A percentile compares a stretch with the other conserved stretches of the same genome.
Conservation (phyloP, 2,113 vertebrate species). For the Glaucidium brasilianum region DNA sequence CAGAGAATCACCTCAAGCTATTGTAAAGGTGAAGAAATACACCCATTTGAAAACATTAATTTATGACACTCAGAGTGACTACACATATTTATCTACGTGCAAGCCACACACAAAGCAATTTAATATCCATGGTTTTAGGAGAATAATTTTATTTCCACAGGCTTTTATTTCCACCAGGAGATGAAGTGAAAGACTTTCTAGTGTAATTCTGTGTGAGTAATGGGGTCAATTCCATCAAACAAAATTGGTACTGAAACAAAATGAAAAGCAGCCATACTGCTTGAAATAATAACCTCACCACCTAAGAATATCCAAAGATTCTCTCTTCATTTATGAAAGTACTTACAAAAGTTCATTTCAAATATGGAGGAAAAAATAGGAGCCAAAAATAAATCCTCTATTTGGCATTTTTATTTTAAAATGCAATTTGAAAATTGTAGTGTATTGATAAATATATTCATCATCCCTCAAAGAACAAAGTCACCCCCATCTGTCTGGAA, state of each 20-base stretch:
- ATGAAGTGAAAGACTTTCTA: background rate
- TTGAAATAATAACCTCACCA: background rate
- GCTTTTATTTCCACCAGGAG: background rate
- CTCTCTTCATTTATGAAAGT: background rate
- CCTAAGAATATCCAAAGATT: background rate
- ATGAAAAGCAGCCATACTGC: background rate
- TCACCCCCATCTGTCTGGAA: background rate
- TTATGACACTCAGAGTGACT: background rate
- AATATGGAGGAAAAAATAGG: background rate
- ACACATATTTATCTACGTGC: background rate
- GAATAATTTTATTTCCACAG: background rate
- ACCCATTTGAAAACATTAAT: background rate
- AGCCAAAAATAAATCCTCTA: background rate
- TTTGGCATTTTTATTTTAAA: background rate
- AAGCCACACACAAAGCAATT: background rate
- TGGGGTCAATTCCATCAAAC: background rate
- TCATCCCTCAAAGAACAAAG: background rate
- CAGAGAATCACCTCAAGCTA: background rate
- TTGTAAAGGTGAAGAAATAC: background rate
- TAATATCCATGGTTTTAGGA: background rate
- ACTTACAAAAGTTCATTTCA: background rate
- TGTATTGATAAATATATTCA: background rate
- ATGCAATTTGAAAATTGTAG: background rate
- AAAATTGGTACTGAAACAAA: background rate
- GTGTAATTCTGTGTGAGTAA: background rate